Base-by-base conservation (phyloP, 1,140 invertebrate species). In the Tetramorium simillimum region DNA sequence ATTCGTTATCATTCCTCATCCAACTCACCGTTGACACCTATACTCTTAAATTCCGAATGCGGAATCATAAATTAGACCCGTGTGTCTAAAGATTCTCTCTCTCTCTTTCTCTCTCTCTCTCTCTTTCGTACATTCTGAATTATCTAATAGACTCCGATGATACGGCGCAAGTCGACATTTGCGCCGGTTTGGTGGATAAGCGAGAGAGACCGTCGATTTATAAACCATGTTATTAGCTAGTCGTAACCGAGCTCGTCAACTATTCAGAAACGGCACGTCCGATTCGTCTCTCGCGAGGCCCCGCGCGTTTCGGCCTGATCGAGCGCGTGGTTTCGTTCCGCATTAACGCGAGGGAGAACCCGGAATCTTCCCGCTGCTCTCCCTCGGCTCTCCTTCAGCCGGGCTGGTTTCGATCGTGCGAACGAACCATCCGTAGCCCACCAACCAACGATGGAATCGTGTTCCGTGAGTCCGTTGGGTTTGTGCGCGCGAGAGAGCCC, bases 401-500 rank as follows among this genome's bases (percentile, higher is more conserved):
- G 78, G 78, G 86, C 87, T 90, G 90, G 90, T 91, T 91, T 91
- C 89, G 90, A 91, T 91, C 89, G 90, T 91, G 90, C 90, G 90
- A 91, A 89, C 87, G 88, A 91, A 90, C 90, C 90, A 91, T 91
- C 90, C 90, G 90, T 91, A 91, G 87, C 89, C 89, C 90, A 72
- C 89, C 90, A 89, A 91, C 90, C 90, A 91, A 88, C 89, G 89
- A 77, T 87, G 87, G 90, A 89, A 91, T 91, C 90, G 90, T 91
- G 90, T 91, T 91, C 84, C 89, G 89, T 91, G 90, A 91, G 90
- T 91, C 90, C 90, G 90, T 91, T 86, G 89, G 89, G 89, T 91
- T 91, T 91, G 90, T 84, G 89, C 90, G 90, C 89, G 89, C 89
- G 84, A 89, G 90, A 90, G 89, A 91, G 76, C 76, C 82, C 76